Evolutionary conservation across 2,113 vertebrate genomes (phyloP).

Genomic region (Regulus satrapa): DNA sequence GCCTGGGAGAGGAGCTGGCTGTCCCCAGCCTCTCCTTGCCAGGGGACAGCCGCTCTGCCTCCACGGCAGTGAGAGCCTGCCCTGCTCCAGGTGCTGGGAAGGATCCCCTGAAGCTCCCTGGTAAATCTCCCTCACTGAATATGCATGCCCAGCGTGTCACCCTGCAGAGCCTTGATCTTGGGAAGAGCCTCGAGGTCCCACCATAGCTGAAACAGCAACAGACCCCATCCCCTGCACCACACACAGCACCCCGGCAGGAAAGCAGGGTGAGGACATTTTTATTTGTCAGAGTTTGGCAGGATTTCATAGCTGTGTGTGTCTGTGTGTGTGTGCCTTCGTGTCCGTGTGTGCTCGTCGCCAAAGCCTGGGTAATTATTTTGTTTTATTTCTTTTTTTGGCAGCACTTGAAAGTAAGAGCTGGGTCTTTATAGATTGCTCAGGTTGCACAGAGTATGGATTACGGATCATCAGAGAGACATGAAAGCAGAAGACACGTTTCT

Average conservation of each 20-base stretch:
- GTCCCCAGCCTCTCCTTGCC: neutral
- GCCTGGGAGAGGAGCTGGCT: neutral
- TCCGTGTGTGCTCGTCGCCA: neutral
- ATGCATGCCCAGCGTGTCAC: rapidly evolving
- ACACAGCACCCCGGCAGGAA: neutral
- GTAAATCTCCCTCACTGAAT: neutral
- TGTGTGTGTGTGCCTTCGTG: neutral
- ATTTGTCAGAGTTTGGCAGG: neutral
- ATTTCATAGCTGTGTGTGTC: neutral
- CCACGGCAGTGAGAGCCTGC: rapidly evolving
- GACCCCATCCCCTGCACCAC: neutral
- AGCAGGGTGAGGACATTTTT: neutral
- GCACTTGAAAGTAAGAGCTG: conserved; percentile 45
- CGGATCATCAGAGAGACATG: conserved; percentile 50
- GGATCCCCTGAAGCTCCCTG: neutral
- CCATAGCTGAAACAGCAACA: neutral
- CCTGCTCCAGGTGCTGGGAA: neutral
- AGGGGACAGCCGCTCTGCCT: neutral
- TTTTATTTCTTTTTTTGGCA: conserved; percentile 50
- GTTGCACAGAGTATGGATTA: conserved; percentile 43
- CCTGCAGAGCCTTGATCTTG: neutral
- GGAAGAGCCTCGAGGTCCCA: neutral
- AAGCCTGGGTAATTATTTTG: conserved; percentile 36
- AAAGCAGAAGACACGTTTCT: conserved; percentile 35
- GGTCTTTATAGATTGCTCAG: conserved; percentile 60